These are phyloP conservation scores for Cheilosia vulpina DNA, from an alignment of 2,888 invertebrate genomes.

Conservation along the genomic window DNA sequence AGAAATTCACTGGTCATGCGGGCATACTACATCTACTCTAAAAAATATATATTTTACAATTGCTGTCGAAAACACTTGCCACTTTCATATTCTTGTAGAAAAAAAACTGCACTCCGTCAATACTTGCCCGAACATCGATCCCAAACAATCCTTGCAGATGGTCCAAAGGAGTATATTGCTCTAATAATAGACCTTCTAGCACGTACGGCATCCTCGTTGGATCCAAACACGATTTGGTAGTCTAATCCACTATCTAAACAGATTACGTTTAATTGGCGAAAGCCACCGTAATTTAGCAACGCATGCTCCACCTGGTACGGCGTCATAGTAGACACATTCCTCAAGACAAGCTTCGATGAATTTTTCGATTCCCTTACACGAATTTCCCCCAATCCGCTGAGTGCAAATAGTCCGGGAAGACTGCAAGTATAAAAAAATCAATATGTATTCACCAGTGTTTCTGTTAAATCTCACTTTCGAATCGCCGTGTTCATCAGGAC, in stretches of 20 bases:
- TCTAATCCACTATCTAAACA: conserved; percentile 57
- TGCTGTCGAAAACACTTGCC: background rate
- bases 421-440: conserved; percentile 58
- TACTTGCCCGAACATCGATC: conserved; percentile 49
- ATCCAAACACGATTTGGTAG: conserved; percentile 78
- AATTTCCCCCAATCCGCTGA: conserved; percentile 47
- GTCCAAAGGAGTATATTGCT: conserved; percentile 75
- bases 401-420: conserved; percentile 67
- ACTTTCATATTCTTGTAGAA: too few relatives aligned
- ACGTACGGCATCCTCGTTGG: conserved; percentile 78
- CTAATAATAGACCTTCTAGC: conserved; percentile 76
- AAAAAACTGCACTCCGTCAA: background rate
- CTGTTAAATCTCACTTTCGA: conserved; percentile 73
- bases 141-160: conserved; percentile 76
- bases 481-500: conserved; percentile 72
- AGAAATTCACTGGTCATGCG: too few relatives aligned
- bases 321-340: conserved; percentile 35
- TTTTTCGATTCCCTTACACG: conserved; percentile 78
- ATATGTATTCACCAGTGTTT: background rate
- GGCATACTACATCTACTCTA: too few relatives aligned
- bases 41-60: background rate
- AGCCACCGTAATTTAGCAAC: conserved; percentile 67
- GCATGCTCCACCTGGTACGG: conserved; percentile 9
- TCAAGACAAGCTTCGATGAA: conserved; percentile 76
- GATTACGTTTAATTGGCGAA: conserved; percentile 17